A percentile compares a stretch with the other conserved stretches of the same genome.
phyloP scores from a whole-genome alignment of 2,113 vertebrate species.

The Poicephalus gulielmi region DNA sequence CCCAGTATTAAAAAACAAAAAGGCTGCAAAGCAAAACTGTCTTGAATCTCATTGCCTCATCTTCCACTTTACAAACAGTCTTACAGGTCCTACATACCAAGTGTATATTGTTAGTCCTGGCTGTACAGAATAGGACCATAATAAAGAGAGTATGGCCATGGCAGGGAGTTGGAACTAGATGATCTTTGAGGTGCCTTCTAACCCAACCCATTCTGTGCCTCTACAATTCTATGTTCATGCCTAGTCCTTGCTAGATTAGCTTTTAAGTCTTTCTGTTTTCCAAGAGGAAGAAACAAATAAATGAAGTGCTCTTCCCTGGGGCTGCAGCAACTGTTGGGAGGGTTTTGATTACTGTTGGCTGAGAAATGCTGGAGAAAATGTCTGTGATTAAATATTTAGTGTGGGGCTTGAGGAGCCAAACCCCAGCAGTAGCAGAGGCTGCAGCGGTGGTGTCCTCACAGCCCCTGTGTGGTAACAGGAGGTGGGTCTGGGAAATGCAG shows the following conservation, averaged over 20 bases:
- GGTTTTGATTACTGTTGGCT: constrained; percentile 32
- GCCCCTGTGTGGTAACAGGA: not conserved
- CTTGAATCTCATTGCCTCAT: not conserved
- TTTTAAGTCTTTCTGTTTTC: not conserved
- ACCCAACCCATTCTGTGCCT: not conserved
- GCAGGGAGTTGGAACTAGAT: not conserved
- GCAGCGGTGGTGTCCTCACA: not conserved
- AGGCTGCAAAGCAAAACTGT: not conserved
- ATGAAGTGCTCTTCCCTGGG: not conserved
- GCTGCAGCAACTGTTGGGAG: constrained; percentile 26
- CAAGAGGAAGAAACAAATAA: constrained; percentile 21
- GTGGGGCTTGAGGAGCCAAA: not conserved
- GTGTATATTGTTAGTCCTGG: not conserved
- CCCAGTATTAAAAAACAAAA: not conserved
- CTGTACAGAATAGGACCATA: not conserved
- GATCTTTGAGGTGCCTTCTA: not conserved
- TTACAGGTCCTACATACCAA: accelerated
- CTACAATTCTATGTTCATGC: not conserved
- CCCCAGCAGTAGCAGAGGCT: not conserved
- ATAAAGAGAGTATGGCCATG: not conserved
- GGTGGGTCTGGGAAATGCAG: not conserved
- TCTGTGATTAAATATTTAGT: not conserved
- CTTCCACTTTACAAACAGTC: not conserved
- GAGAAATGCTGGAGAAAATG: not conserved
- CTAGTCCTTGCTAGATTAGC: not conserved